Evolutionary conservation across 2,113 vertebrate genomes (phyloP).

Genomic region (western clawed frog (Xenopus tropicalis)): UCB_Xtro_10.0 CM004450.2:103036001-103036500

Average conservation of each 20-base stretch:
- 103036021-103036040: conserved; percentile 33
- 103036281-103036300: too few species aligned
- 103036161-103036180: background rate
- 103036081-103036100: conserved; percentile 11
- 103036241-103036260: background rate
- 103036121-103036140: conserved; percentile 30
- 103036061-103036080: conserved; percentile 19
- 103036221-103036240: background rate
- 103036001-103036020: conserved; percentile 8
- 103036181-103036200: background rate
- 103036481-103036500: too few species aligned
- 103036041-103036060: conserved; percentile 23
- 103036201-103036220: background rate
- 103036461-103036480: too few species aligned
- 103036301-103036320: too few species aligned
- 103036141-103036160: conserved; percentile 36
- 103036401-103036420: too few species aligned
- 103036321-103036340: too few species aligned
- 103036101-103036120: conserved; percentile 37
- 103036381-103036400: too few species aligned
- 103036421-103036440: too few species aligned
- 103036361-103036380: too few species aligned
- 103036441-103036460: too few species aligned
- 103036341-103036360: too few species aligned
- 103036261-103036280: background rate